phyloP scores from a whole-genome alignment of 2,888 invertebrate genomes.

The Cephus pygmeus region DNA sequence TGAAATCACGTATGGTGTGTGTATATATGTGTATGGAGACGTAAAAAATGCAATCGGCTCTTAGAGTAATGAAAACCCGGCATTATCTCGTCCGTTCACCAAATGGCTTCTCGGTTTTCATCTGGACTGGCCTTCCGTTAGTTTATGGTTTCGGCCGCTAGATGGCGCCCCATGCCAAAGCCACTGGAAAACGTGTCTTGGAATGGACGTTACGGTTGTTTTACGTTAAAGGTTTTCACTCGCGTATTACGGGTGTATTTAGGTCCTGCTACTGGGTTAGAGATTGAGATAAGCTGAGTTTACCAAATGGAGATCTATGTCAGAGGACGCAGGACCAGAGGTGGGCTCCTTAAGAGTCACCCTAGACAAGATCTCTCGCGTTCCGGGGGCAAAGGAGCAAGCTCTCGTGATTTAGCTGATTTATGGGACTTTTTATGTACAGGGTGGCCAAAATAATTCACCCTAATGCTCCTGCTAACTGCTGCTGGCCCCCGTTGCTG shows the following conservation, averaged over 20 bases:
- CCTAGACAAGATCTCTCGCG: conserved; percentile 46
- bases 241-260: background rate
- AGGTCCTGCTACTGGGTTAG: background rate
- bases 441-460: conserved; percentile 62
- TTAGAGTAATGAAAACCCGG: conserved; percentile 63
- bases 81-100: background rate
- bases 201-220: background rate
- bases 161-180: background rate
- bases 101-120: background rate
- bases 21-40: conserved; percentile 36
- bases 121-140: conserved; percentile 25
- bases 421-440: conserved; percentile 58
- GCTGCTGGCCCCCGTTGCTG: conserved; percentile 45
- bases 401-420: conserved; percentile 55
- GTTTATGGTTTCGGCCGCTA: background rate
- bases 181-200: background rate
- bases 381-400: conserved; percentile 33
- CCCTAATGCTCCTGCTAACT: conserved; percentile 63
- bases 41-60: conserved; percentile 66
- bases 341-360: conserved; percentile 38
- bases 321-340: conserved; percentile 29
- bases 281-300: conserved; percentile 32
- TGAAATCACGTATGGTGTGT: conserved; percentile 35
- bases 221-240: background rate
- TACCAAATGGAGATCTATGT: conserved; percentile 45